phyloP scores from a whole-genome alignment of 2,113 vertebrate species.

The Peromyscus leucopus region DNA sequence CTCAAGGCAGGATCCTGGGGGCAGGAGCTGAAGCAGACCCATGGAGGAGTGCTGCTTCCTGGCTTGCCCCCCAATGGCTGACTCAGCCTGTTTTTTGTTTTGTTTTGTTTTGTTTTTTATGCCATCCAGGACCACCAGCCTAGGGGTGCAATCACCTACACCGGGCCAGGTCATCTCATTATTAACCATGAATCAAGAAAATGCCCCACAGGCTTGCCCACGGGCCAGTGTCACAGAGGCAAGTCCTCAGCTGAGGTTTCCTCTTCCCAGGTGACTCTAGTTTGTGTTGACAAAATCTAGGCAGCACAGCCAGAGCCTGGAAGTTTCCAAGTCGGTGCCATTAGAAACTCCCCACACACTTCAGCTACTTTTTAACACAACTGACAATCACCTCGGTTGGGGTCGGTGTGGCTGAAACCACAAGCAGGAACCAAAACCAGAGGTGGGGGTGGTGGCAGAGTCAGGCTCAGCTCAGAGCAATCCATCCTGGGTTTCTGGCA shows the following conservation, averaged over 20 bases:
- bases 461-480: background rate
- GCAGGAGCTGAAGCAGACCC: background rate
- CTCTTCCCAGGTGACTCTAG: background rate
- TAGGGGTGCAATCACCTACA: background rate
- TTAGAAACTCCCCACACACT: background rate
- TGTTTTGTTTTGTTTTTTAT: background rate
- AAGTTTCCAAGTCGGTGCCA: background rate
- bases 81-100: background rate
- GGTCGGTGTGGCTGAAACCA: background rate
- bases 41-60: background rate
- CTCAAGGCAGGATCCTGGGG: background rate
- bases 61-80: background rate
- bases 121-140: background rate
- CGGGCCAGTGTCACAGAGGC: background rate
- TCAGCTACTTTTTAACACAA: background rate
- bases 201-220: background rate
- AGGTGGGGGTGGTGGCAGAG: too few species aligned
- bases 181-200: background rate
- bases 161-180: background rate
- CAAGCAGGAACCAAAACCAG: background rate
- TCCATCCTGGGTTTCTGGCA: background rate
- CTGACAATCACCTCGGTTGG: background rate
- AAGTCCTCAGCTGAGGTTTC: background rate
- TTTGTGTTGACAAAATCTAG: background rate
- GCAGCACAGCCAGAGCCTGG: background rate